Conservation (phyloP, 2,113 vertebrate species). For the Neomonachus schauinslandi region DNA sequence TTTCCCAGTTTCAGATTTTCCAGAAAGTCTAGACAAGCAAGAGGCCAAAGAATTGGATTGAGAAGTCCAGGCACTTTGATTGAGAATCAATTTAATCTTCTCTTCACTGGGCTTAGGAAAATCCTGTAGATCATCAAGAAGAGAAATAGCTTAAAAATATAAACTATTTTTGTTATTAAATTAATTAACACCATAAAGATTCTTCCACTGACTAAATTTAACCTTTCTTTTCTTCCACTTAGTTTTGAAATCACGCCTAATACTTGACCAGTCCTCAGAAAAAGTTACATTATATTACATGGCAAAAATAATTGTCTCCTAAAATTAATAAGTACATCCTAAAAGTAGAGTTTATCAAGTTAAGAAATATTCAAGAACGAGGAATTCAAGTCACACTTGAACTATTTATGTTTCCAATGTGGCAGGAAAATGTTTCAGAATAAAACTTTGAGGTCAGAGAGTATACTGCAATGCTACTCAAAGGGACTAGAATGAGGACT, state of each 20-base stretch:
- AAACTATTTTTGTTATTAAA: conserved; percentile 37
- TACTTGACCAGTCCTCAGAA: conserved; percentile 33
- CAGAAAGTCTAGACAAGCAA: conserved; percentile 92
- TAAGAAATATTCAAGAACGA: neutral
- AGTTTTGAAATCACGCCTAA: conserved; percentile 38
- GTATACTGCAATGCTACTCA: neutral
- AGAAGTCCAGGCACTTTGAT: conserved; percentile 99
- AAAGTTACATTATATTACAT: neutral
- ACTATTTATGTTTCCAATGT: neutral
- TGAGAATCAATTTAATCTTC: conserved; percentile 96
- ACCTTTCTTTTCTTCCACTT: neutral
- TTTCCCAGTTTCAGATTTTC: conserved; percentile 98
- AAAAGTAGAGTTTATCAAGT: neutral
- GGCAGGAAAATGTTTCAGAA: conserved; percentile 33
- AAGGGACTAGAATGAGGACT: neutral
- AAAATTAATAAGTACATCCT: neutral
- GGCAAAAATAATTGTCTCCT: neutral
- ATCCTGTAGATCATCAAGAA: conserved; percentile 86
- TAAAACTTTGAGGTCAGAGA: conserved; percentile 23
- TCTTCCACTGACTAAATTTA: neutral
- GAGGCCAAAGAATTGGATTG: conserved; percentile 95
- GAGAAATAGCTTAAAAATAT: conserved; percentile 47
- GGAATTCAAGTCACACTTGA: neutral
- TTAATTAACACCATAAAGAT: neutral
- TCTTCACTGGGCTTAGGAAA: conserved; percentile 96